These are phyloP conservation scores for Pygocentrus nattereri DNA, from an alignment of 2,797 vertebrate species.

Conservation along the genomic window DNA sequence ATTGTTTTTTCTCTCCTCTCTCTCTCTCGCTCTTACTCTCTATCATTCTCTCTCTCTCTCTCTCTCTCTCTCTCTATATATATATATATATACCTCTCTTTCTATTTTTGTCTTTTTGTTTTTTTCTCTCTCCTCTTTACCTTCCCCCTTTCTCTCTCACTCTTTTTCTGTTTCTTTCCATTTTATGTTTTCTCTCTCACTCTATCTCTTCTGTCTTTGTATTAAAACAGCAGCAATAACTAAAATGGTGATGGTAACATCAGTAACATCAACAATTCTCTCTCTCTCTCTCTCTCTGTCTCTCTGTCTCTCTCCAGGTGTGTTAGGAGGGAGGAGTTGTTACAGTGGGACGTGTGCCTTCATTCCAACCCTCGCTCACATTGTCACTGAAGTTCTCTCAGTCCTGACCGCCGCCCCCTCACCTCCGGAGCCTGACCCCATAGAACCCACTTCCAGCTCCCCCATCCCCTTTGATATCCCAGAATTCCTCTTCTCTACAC, in stretches of 20 bases:
- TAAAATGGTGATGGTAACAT: background rate
- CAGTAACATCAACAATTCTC: background rate
- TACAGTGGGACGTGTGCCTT: conserved; percentile 97
- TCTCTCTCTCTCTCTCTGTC: conserved; percentile 60
- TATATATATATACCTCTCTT: background rate
- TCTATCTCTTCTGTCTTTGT: background rate
- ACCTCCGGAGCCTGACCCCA: conserved; percentile 28
- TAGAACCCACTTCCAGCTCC: conserved; percentile 44
- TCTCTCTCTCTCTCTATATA: conserved; percentile 41
- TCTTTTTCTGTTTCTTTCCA: background rate
- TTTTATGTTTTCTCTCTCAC: too few species aligned
- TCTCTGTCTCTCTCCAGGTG: conserved; percentile 79
- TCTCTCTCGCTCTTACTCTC: background rate
- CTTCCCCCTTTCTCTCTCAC: background rate
- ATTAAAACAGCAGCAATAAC: background rate
- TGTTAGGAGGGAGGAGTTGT: conserved; percentile 90
- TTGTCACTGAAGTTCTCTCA: conserved; percentile 83
- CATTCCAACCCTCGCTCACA: conserved; percentile 95
- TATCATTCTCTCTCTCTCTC: conserved; percentile 58
- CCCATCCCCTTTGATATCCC: conserved; percentile 56
- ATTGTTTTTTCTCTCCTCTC: too few species aligned
- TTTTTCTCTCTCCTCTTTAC: background rate
- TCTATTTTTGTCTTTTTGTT: background rate
- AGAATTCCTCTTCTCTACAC: conserved; percentile 82
- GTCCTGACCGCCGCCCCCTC: conserved; percentile 61